Evolutionary conservation across 2,113 vertebrate species (phyloP).

Genomic region (Calidris pygmaea): DNA sequence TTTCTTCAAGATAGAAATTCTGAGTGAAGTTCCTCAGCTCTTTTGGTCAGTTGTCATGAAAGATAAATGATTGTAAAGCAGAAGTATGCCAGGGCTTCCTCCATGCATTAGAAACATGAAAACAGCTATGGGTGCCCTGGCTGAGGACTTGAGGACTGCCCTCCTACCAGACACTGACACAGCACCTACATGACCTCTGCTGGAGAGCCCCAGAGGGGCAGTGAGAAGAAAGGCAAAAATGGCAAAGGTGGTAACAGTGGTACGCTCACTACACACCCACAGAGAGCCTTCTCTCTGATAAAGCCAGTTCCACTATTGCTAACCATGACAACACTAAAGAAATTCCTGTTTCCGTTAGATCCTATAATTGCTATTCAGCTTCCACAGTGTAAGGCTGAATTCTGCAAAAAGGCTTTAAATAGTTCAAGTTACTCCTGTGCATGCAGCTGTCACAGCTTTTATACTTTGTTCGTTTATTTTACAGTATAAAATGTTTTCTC

Average conservation of each 20-base stretch:
- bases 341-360: not conserved
- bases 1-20: not conserved
- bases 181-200: not conserved
- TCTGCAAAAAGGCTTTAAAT: not conserved
- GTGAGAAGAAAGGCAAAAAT: not conserved
- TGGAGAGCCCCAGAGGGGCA: slow-evolving; percentile 5
- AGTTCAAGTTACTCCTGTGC: not conserved
- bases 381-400: not conserved
- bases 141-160: not conserved
- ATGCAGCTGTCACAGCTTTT: not conserved
- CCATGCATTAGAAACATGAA: rapidly evolving
- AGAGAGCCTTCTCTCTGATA: not conserved
- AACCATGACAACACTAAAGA: not conserved
- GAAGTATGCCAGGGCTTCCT: not conserved
- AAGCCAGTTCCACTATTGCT: not conserved
- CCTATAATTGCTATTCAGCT: not conserved
- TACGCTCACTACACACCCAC: not conserved
- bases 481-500: not conserved
- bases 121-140: not conserved
- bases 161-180: not conserved
- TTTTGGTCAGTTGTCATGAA: not conserved
- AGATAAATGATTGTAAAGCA: not conserved
- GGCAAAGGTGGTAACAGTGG: not conserved
- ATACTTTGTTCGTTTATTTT: not conserved
- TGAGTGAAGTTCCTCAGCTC: not conserved